Evolutionary conservation across 2,888 invertebrate species (phyloP), one percentile per base, ranked within the genome.

Genomic region (Ichneumon xanthorius): DNA sequence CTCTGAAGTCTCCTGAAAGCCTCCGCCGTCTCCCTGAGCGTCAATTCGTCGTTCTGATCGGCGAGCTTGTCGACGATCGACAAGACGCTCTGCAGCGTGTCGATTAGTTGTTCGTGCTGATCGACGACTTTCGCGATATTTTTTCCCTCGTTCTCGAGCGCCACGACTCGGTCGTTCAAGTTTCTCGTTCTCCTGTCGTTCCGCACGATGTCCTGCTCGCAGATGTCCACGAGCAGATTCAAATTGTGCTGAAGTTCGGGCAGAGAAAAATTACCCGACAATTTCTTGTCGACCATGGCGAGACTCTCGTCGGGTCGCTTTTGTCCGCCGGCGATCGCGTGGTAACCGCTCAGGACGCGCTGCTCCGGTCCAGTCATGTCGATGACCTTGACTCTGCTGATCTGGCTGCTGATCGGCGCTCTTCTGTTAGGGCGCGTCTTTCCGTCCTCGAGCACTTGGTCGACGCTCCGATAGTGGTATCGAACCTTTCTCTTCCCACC

Each of bases 291-390:
- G 4, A 95, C 95, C 0, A 94, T 92, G 0, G 95, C 92, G 88
- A 95, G 94, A 2, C 95, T 94, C 84, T 95, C 95, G 68, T 95
- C 95, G 0, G 95, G 95, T 84, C 95, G 94, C 89, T 96, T 95
- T 85, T 96, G 95, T 63, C 95, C 95, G 37, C 97, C 97, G 0
- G 97, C 96, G 58, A 99, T 95, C 0, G 99, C 98, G 94, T 98
- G 98, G 94, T 99, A 99, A 0, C 99, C 98, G 92, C 97, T 97
- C 2, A 98, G 95, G 53, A 99, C 97, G 79, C 98, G 96, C 93
- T 98, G 97, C 94, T 99, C 98, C 0, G 97, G 98, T 0, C 99
- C 99, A 7, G 99, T 99, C 98, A 99, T 98, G 94, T 99, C 99
- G 87, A 99, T 99, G 14, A 99, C 99, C 89, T 99, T 99, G 61